Conservation (phyloP, 2,113 vertebrate species). For the Merops nubicus region DNA sequence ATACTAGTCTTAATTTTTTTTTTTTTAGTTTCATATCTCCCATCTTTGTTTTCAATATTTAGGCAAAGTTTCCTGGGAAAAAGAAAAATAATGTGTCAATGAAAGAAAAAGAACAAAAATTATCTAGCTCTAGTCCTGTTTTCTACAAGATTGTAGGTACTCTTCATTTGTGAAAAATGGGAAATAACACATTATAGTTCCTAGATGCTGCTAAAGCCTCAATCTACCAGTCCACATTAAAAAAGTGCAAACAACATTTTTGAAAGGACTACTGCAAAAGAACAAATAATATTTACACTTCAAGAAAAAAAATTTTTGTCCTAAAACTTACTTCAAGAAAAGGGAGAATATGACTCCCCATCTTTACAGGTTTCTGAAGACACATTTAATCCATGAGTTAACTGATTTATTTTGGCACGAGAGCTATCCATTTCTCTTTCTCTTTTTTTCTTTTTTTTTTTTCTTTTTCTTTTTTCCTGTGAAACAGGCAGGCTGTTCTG, state of each 20-base stretch:
- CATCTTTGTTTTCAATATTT: not conserved
- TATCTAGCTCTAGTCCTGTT: not conserved
- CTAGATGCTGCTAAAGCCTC: not conserved
- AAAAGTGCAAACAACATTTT: not conserved
- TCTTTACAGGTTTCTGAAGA: not conserved
- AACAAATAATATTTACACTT: not conserved
- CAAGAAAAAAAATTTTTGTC: not conserved
- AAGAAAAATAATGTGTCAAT: not conserved
- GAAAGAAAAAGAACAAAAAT: not conserved
- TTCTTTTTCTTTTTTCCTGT: not conserved
- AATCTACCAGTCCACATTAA: not conserved
- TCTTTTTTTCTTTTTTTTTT: not conserved
- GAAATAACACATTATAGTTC: not conserved
- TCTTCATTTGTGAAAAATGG: not conserved
- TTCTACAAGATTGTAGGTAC: not conserved
- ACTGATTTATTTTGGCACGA: conserved; percentile 27
- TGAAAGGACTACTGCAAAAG: not conserved
- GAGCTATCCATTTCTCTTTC: not conserved
- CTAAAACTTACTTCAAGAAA: not conserved
- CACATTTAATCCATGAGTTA: conserved; percentile 11
- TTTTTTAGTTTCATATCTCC: not conserved
- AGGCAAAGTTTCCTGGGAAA: not conserved
- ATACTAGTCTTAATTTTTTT: not conserved
- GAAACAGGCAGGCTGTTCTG: not conserved
- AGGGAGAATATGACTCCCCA: not conserved